Percentiles rank a stretch among this genome's conserved stretches.
Conservation (phyloP, 2,888 invertebrate species). For the Polylopha cassiicola region DNA sequence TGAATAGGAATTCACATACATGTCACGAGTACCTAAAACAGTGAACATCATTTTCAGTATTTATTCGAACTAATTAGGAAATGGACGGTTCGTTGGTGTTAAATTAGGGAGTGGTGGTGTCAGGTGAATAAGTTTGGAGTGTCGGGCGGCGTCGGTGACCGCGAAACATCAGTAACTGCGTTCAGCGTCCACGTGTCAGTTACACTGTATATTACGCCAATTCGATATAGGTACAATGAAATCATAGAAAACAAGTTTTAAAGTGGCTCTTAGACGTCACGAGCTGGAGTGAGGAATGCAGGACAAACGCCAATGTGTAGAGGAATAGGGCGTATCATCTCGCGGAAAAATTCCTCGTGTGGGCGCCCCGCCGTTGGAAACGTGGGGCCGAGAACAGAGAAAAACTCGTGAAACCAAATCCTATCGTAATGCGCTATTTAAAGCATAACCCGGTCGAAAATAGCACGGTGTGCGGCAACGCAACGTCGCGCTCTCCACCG, state of each 20-base stretch:
- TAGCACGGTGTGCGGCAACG: conserved; percentile 72
- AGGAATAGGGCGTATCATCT: conserved; percentile 39
- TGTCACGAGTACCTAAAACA: too few species aligned
- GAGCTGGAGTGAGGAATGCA: too few species aligned
- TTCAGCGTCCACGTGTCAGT: conserved; percentile 6
- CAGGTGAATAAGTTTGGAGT: conserved; percentile 32
- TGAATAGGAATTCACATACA: too few species aligned
- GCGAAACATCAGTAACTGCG: conserved; percentile 10
- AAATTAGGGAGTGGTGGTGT: conserved; percentile 30
- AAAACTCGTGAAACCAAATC: conserved; percentile 76
- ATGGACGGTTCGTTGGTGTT: conserved; percentile 26
- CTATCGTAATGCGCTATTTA: conserved; percentile 77
- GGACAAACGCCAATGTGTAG: conserved; percentile 44
- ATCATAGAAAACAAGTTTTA: conserved; percentile 1
- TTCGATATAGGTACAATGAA: too few species aligned
- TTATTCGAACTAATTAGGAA: conserved; percentile 30
- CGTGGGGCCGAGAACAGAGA: conserved; percentile 66
- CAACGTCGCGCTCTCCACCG: conserved; percentile 66
- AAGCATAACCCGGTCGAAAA: conserved; percentile 75
- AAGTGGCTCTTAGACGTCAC: conserved; percentile 1
- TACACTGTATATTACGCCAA: too few species aligned
- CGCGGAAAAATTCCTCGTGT: conserved; percentile 57
- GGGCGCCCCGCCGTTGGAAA: conserved; percentile 57
- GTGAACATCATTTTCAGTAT: conserved; percentile 23
- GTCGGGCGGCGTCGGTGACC: conserved; percentile 22